Base-by-base conservation (phyloP, 23 tunicate species). In the Corella eumyota region DNA sequence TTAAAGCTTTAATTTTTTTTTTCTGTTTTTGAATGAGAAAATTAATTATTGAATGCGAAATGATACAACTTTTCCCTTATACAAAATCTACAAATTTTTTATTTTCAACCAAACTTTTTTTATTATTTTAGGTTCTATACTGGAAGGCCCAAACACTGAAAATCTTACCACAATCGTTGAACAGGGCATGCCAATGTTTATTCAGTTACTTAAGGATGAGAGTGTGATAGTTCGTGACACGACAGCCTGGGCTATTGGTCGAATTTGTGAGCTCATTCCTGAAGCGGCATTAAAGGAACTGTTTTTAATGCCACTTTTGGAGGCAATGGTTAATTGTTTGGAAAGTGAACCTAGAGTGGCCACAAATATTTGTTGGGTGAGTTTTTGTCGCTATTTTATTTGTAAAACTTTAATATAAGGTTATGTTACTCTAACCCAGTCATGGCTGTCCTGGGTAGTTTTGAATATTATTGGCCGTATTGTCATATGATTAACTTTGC, bases 221-320 rank as follows among this genome's bases (percentile, higher is more conserved):
- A 59, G 92, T 48, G 98, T 82, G 33, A 86, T 77, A 3, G 98
- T 92, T 0, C 76, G 98, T 1, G 98, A 92, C 50, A 92, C 98
- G 46, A 82, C 98, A 27, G 98, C 98, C 15, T 92, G 98, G 98
- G 92, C 93, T 0, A 77, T 92, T 19, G 98, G 98, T 30, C 76
- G 98, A 61, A 77, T 82, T 24, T 92, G 98, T 49, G 93, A 92
- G 27, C 25, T 92, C 72, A 82, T 68, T 51, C 93, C 98, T 0
- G 98, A 83, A 50, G 63, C 92, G 13, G 98, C 69, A 9, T 30
- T 92, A 56, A 76, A 83, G 22, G 80, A 72, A 34, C 28, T 66
- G 9, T 52, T 49, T 34, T 51, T 92, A 31, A 67, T 72, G 81
- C 76, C 73, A 4, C 63, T 92, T 36, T 68, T 92, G 1, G 33